These are phyloP conservation scores for Girardinichthys multiradiatus DNA, from an alignment of 2,113 vertebrate genomes.

Conservation along the genomic window DNA sequence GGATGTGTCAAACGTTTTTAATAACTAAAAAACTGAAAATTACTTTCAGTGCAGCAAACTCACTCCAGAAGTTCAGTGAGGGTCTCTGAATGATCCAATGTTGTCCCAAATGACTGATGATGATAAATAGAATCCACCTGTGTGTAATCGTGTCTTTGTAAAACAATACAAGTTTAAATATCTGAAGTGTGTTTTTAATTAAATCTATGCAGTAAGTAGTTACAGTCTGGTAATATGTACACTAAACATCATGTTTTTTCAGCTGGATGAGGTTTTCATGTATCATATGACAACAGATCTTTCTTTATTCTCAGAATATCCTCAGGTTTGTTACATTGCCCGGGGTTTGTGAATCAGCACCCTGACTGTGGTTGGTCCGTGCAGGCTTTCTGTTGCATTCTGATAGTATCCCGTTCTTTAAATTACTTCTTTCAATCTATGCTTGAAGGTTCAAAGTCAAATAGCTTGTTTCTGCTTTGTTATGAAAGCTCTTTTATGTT, in stretches of 20 bases:
- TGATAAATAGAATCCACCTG: too few relatives aligned
- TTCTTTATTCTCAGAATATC: conserved; percentile 11
- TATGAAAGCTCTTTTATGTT: conserved; percentile 36
- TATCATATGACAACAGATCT: conserved; percentile 3
- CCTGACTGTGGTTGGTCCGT: conserved; percentile 16
- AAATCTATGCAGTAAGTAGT: neutral
- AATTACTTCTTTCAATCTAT: conserved; percentile 47
- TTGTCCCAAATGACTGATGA: too few relatives aligned
- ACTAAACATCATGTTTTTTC: neutral
- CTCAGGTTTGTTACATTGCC: neutral
- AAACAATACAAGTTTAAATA: too few relatives aligned
- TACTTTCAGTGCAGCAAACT: too few relatives aligned
- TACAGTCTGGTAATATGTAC: neutral
- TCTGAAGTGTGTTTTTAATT: too few relatives aligned
- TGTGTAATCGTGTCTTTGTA: too few relatives aligned
- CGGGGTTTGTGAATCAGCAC: conserved; percentile 28
- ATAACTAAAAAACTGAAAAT: too few relatives aligned
- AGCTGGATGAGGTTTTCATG: neutral
- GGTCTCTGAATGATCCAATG: too few relatives aligned
- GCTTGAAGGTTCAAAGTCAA: conserved; percentile 13
- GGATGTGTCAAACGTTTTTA: too few relatives aligned
- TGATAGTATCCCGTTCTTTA: conserved; percentile 51
- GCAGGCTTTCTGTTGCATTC: conserved; percentile 31
- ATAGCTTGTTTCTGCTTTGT: conserved; percentile 18
- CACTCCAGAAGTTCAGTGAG: too few relatives aligned